Evolutionary conservation across 1,140 invertebrate genomes (phyloP).

Genomic region (Halictus rubicundus): DNA sequence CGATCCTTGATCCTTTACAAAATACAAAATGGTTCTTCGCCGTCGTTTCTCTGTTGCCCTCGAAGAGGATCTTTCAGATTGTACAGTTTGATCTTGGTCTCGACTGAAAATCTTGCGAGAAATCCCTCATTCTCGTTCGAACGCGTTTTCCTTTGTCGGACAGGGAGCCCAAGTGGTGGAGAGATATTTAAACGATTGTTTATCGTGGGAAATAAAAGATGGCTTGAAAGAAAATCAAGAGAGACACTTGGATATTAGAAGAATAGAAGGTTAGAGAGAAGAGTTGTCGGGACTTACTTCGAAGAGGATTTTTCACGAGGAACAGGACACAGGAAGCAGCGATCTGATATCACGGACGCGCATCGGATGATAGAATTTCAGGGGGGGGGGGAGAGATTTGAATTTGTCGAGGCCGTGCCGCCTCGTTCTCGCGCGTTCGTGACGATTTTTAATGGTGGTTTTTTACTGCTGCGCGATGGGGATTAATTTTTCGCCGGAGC

Average conservation of each 20-base stretch:
- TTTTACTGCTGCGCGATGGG: constrained; percentile 89
- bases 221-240: not conserved
- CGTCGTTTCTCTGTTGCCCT: too few relatives aligned
- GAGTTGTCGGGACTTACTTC: not conserved
- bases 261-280: not conserved
- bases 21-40: not conserved
- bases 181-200: too few relatives aligned
- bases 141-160: not conserved
- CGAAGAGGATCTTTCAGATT: too few relatives aligned
- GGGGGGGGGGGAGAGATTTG: not conserved
- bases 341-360: not conserved
- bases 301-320: not conserved
- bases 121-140: too few relatives aligned
- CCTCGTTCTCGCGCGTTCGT: constrained; percentile 13
- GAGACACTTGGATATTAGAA: not conserved
- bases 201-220: too few relatives aligned
- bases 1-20: not conserved
- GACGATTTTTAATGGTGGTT: constrained; percentile 35
- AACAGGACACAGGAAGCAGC: not conserved
- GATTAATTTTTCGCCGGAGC: constrained; percentile 87
- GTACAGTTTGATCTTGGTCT: too few relatives aligned
- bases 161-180: not conserved
- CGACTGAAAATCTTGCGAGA: not conserved
- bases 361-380: constrained; percentile 12
- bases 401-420: too few relatives aligned